A percentile compares a stretch with the other conserved stretches of the same genome.
Conservation (phyloP, 1,140 invertebrate genomes). For the Akabosia matsudoensis region DNA sequence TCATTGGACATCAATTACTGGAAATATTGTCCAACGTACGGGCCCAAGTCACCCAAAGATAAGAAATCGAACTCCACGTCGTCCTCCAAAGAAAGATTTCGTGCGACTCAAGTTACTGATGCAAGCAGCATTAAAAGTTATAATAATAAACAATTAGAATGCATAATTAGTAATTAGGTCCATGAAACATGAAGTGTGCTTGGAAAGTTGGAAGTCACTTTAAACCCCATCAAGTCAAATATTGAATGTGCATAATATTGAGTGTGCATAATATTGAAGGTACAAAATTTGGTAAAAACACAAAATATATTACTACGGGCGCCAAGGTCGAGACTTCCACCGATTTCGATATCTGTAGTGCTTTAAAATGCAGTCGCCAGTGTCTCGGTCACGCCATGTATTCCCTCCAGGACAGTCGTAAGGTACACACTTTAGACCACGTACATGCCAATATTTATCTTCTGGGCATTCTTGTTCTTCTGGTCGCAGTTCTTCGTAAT, state of each 20-base stretch:
- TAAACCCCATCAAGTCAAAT: too few species aligned
- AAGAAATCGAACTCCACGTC: not conserved
- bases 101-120: not conserved
- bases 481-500: not conserved
- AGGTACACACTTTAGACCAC: not conserved
- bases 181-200: too few species aligned
- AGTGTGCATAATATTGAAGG: not conserved
- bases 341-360: not conserved
- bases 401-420: not conserved
- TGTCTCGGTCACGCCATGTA: not conserved
- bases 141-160: not conserved
- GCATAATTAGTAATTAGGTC: too few species aligned
- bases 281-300: not conserved
- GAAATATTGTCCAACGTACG: not conserved
- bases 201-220: too few species aligned
- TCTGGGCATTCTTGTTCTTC: slow-evolving; percentile 1
- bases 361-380: slow-evolving; percentile 3
- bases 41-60: not conserved
- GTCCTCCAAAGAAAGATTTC: not conserved
- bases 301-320: not conserved
- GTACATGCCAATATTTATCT: not conserved
- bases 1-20: too few species aligned
- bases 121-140: not conserved
- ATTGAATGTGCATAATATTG: not conserved
- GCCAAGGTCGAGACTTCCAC: not conserved